Evolutionary conservation across 2,888 invertebrate species (phyloP).

Genomic region (Hanleya hanleyi): DNA sequence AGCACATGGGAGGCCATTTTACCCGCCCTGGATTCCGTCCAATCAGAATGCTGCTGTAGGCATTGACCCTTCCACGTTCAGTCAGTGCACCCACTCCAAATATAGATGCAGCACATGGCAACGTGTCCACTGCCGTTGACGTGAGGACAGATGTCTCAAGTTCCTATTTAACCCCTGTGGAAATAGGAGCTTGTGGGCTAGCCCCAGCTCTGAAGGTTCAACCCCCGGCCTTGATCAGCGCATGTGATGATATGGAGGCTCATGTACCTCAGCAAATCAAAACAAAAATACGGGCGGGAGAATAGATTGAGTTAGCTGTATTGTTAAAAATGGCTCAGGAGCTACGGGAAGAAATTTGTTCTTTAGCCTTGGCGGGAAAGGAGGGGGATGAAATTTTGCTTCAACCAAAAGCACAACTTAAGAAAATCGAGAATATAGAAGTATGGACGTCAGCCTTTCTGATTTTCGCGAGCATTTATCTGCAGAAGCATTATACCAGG

Average conservation of each 20-base stretch:
- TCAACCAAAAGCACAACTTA: neutral
- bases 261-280: neutral
- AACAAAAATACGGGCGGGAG: neutral
- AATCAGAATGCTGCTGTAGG: too few relatives aligned
- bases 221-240: too few relatives aligned
- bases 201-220: too few relatives aligned
- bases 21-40: too few relatives aligned
- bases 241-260: neutral
- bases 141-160: too few relatives aligned
- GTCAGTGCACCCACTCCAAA: too few relatives aligned
- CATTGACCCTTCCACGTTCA: too few relatives aligned
- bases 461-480: neutral
- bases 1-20: too few relatives aligned
- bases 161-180: too few relatives aligned
- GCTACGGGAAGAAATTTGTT: neutral
- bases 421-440: neutral
- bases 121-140: too few relatives aligned
- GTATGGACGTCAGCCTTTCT: neutral
- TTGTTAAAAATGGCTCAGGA: neutral
- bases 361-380: neutral
- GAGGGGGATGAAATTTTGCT: neutral
- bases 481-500: neutral
- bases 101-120: too few relatives aligned
- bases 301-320: neutral
- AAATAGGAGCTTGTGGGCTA: too few relatives aligned